Base-by-base conservation (phyloP, 2,113 vertebrate genomes). In the Onychorhynchus coronatus region DNA sequence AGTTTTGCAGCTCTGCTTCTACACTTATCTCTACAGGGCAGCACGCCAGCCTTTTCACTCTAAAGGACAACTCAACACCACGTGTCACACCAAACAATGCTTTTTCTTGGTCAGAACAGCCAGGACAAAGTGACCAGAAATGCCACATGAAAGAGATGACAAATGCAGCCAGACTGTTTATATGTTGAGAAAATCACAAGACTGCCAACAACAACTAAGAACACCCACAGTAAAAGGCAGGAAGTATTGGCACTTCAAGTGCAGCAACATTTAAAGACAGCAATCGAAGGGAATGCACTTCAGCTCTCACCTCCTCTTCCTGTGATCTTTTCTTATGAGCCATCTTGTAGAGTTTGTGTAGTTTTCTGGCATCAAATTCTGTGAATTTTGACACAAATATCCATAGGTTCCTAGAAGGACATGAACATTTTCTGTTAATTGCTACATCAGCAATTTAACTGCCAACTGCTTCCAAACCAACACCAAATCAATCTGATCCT, bases 331-430 rank as follows among this genome's bases (percentile, higher is more conserved):
- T 99, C 98, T 99, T 99, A 96, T 99, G 99, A 59, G 99, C 99
- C 99, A 99, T 99, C 97, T 99, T 99, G 96, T 99, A 99, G 87
- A 99, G 98, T 81, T 99, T 99, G 97, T 99, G 99, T 73, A 99
- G 97, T 94, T 99, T 99, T 96, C 98, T 98, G 19, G 99, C 99
- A 61, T 99, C 99, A 96, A 99, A 99, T 98, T 99, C 99, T 16
- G 99, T 99, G 94, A 99, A 99, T 98, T 99, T 99, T 53, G 99
- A 99, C 91, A 99, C 99, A 98, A 99, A 99, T 93, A 99, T 99
- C 99, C 99, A 99, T 30, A 99, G 99, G 93, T 99, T 99, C 97
- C 99, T 99, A 95, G 37, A 95, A 92, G 30, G 67, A 97, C 23
- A 94, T 1, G 4, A 95, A 91, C 28, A 37, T 62, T 78, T 89